These are phyloP conservation scores for Scomber scombrus DNA, from an alignment of 2,113 vertebrate genomes.

Conservation along the genomic window DNA sequence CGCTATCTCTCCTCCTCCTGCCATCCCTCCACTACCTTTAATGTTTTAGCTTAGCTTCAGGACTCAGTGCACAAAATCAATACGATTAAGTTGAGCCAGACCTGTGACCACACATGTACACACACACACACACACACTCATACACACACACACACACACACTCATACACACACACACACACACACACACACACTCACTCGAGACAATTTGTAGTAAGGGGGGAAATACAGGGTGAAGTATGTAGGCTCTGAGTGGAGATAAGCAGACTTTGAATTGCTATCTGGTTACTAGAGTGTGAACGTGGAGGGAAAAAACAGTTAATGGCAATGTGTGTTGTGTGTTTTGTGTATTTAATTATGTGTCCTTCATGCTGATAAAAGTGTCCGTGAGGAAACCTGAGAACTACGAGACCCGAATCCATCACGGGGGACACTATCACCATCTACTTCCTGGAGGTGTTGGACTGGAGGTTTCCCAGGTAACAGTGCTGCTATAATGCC, in stretches of 20 bases:
- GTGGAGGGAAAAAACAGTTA: slow-evolving; percentile 12
- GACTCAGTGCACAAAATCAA: slow-evolving; percentile 36
- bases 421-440: slow-evolving; percentile 46
- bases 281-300: slow-evolving; percentile 6
- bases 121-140: too few species aligned
- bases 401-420: slow-evolving; percentile 38
- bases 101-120: slow-evolving; percentile 15
- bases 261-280: slow-evolving; percentile 43
- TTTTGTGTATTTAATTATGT: slow-evolving; percentile 50
- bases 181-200: slow-evolving; percentile 9
- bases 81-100: slow-evolving; percentile 29
- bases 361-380: slow-evolving; percentile 60
- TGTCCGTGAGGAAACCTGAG: slow-evolving; percentile 12
- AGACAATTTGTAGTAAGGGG: neutral
- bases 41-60: slow-evolving; percentile 44
- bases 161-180: slow-evolving; percentile 17
- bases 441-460: slow-evolving; percentile 29
- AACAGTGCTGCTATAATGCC: slow-evolving; percentile 11
- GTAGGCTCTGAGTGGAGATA: slow-evolving; percentile 33
- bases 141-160: neutral
- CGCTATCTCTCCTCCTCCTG: slow-evolving; percentile 10
- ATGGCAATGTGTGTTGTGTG: slow-evolving; percentile 26
- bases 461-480: slow-evolving; percentile 45
- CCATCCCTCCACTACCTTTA: slow-evolving; percentile 28
- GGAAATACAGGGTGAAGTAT: slow-evolving; percentile 21